Percentiles rank a stretch among this genome's conserved stretches.
phyloP scores from a whole-genome alignment of 2,888 invertebrate genomes.

The Troides oblongomaculatus region DNA sequence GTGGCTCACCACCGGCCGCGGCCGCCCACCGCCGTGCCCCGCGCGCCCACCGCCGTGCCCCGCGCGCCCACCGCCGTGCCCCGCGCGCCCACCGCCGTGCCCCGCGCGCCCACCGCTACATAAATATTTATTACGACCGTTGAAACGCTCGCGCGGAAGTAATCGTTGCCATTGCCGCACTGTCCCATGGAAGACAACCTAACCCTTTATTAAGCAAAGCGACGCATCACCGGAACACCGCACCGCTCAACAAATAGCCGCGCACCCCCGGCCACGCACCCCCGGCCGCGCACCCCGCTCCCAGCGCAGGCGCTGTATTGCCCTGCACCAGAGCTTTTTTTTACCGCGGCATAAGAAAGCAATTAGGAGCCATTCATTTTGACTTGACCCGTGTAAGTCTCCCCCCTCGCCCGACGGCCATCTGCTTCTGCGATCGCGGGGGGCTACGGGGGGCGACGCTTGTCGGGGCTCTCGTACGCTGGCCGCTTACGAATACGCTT shows the following conservation, averaged over 20 bases:
- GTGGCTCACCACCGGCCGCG: too few relatives aligned
- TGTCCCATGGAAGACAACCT: constrained; percentile 40
- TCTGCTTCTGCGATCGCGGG: too few relatives aligned
- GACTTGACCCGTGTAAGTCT: constrained; percentile 42
- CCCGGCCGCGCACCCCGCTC: constrained; percentile 24
- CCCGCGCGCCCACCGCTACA: neutral
- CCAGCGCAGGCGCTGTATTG: constrained; percentile 34
- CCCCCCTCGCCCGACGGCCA: constrained; percentile 24
- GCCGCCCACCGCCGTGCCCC: too few relatives aligned
- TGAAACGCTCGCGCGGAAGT: neutral
- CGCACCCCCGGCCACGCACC: constrained; percentile 31
- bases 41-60: neutral
- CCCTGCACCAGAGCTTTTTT: constrained; percentile 37
- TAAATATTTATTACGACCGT: constrained; percentile 9
- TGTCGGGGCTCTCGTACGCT: constrained; percentile 37
- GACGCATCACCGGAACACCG: constrained; percentile 55
- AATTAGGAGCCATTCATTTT: constrained; percentile 57
- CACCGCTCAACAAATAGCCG: constrained; percentile 47
- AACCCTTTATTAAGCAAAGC: constrained; percentile 48
- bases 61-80: neutral
- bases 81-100: neutral
- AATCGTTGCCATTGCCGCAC: constrained; percentile 34
- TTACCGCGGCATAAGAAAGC: constrained; percentile 56
- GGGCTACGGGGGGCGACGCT: constrained; percentile 31
- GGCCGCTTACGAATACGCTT: constrained; percentile 48